Percentiles rank a stretch among this genome's conserved stretches.
Conservation (phyloP, 1,140 invertebrate species). For the Drosophila burlai region DNA sequence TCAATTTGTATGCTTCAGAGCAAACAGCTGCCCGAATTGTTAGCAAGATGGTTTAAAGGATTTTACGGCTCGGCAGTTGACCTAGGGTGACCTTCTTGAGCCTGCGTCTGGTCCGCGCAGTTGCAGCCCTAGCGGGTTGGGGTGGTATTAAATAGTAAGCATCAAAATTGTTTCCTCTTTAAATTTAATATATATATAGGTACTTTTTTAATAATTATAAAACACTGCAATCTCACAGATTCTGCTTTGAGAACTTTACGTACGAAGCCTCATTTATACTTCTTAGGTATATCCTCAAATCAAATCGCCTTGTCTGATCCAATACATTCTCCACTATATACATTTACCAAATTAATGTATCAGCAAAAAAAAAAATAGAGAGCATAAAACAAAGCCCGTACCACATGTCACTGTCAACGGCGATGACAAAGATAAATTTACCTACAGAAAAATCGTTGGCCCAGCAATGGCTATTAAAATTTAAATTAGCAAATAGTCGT, state of each 20-base stretch:
- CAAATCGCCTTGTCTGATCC: too few species aligned
- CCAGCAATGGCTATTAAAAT: constrained; percentile 38
- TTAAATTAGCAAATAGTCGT: constrained; percentile 64
- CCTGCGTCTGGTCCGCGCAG: too few species aligned
- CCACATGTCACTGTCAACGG: constrained; percentile 79
- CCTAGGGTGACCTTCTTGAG: too few species aligned
- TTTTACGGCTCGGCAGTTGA: too few species aligned
- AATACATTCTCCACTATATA: neutral
- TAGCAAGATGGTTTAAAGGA: too few species aligned
- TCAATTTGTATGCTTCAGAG: too few species aligned
- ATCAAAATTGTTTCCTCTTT: too few species aligned
- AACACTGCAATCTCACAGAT: neutral
- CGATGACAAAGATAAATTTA: constrained; percentile 80
- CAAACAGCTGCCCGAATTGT: too few species aligned
- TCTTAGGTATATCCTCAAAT: neutral
- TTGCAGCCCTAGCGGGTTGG: too few species aligned
- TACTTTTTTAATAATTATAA: too few species aligned
- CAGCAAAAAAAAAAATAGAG: neutral
- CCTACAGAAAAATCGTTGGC: constrained; percentile 17
- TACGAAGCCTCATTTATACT: neutral
- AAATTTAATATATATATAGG: too few species aligned
- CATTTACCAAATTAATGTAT: constrained; percentile 26
- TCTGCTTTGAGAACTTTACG: neutral
- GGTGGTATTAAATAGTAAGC: too few species aligned
- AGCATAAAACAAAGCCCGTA: constrained; percentile 40